Evolutionary conservation across 2,797 vertebrate species (phyloP).

Genomic region (Poecilia velifera): DNA sequence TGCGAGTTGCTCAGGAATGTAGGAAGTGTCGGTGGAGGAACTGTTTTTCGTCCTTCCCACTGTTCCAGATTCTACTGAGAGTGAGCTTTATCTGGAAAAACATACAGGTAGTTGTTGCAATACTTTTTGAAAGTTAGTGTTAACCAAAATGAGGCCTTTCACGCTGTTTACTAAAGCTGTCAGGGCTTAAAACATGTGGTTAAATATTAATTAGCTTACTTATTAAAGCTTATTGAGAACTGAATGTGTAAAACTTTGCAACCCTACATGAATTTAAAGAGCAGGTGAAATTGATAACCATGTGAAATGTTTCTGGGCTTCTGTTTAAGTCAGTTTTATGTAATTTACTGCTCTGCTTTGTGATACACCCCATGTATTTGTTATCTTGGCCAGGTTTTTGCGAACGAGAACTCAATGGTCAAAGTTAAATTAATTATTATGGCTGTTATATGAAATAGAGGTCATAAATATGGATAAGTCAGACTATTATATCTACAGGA

Average conservation of each 20-base stretch:
- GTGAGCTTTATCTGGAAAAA: neutral
- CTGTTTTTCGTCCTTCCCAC: neutral
- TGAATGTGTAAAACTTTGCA: neutral
- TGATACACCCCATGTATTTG: neutral
- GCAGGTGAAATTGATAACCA: neutral
- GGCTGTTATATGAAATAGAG: neutral
- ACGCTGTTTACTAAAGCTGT: neutral
- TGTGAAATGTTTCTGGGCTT: neutral
- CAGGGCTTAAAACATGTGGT: neutral
- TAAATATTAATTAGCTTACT: neutral
- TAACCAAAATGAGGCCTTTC: neutral
- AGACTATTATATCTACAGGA: neutral
- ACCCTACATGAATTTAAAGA: neutral
- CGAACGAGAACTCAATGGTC: neutral
- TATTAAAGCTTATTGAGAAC: neutral
- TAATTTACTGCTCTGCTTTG: neutral
- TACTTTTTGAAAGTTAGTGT: neutral
- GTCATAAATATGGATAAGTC: neutral
- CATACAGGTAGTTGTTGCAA: neutral
- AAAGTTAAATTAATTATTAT: neutral
- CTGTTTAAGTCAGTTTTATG: neutral
- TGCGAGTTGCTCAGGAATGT: slow-evolving; percentile 36
- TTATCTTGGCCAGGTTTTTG: neutral
- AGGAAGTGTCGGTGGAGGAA: neutral
- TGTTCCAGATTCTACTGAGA: neutral